Evolutionary conservation across 2,888 invertebrate species (phyloP), one percentile per base, ranked within the genome.

Genomic region (Tenthredo livida): DNA sequence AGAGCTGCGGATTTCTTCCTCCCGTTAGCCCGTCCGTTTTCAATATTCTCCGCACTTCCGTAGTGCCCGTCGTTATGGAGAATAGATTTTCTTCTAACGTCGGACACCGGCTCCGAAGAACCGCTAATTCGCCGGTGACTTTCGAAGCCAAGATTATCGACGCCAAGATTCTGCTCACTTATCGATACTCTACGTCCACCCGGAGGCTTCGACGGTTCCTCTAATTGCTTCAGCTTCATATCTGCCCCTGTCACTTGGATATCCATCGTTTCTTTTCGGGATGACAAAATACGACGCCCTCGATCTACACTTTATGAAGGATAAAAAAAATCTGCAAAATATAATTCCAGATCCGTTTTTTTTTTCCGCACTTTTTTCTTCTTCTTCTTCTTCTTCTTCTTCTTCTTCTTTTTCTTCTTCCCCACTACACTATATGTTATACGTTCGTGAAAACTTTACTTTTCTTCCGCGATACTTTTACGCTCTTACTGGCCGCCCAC

Each of bases 121-220:
- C 89, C 90, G 88, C 90, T 92, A 84, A 92, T 90, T n/a, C 91
- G 89, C 47, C 91, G 88, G 70, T 90, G 88, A 85, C 93, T 91
- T 70, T 92, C 92, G 86, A 92, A 93, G 0, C 87, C 90, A 0
- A 90, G 92, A 88, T 93, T 93, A 84, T 93, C 93, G 65, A 91
- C 87, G 9, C 93, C 93, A 37, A 91, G 85, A 33, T 90, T 88
- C 84, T 92, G 92, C 75, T 93, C 93, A 87, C 92, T 93, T 84
- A 93, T 93, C 33, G 93, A 93, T 29, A 93, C 93, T 0, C 93
- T 89, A 65, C 93, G 88, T 85, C 89, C 90, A 70, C 88, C 33
- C 40, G 87, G 83, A 73, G 90, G 89, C 86, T 90, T 90, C 43
- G 85, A 85, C 4, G 84, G 85, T 80, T 91, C 91, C 87, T 86